phyloP scores from a whole-genome alignment of 2,888 invertebrate genomes.

The Xanthorhoe designata region DNA sequence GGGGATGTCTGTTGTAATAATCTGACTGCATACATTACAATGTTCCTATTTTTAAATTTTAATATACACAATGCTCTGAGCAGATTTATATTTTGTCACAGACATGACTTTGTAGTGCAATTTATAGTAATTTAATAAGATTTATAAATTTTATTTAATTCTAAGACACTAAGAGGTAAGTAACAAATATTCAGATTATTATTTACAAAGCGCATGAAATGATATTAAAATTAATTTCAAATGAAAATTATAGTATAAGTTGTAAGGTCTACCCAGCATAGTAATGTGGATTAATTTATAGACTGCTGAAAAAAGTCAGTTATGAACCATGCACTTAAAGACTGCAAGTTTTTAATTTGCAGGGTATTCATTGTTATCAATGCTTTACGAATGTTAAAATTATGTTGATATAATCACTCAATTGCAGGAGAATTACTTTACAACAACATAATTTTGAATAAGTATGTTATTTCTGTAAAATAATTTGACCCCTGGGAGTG shows the following conservation, averaged over 20 bases:
- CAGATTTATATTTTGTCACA: conserved; percentile 64
- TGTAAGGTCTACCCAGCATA: not conserved
- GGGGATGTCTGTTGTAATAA: conserved; percentile 55
- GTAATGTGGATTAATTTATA: not conserved
- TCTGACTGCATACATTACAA: conserved; percentile 52
- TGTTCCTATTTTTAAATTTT: conserved; percentile 73
- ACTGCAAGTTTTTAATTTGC: no score
- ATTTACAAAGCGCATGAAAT: conserved; percentile 24
- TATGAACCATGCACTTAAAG: no score
- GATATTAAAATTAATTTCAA: conserved; percentile 17
- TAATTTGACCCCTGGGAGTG: conserved; percentile 43
- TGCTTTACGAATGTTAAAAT: not conserved
- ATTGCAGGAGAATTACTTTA: no score
- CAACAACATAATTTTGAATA: not conserved
- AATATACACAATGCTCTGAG: conserved; percentile 63
- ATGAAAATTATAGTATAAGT: conserved; percentile 1
- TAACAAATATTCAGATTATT: conserved; percentile 24
- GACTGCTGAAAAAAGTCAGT: not conserved
- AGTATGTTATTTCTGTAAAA: not conserved
- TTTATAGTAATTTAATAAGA: conserved; percentile 42
- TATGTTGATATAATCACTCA: not conserved
- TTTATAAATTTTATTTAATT: conserved; percentile 33
- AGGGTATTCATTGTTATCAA: no score
- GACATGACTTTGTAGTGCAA: conserved; percentile 56
- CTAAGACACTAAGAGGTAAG: conserved; percentile 21